phyloP scores from a whole-genome alignment of 2,888 invertebrate genomes.

The Bembecia ichneumoniformis region DNA sequence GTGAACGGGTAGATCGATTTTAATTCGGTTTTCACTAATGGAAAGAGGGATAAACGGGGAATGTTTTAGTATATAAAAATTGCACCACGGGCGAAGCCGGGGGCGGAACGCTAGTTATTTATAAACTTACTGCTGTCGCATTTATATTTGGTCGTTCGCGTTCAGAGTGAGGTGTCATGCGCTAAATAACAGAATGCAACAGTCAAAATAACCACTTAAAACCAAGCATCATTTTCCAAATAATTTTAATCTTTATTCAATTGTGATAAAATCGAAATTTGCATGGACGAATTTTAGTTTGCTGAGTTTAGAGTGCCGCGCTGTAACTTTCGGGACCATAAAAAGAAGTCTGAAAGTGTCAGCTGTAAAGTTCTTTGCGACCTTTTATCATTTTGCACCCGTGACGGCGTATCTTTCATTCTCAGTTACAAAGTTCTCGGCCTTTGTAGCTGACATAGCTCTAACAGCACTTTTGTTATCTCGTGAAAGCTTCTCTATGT shows the following conservation, averaged over 20 bases:
- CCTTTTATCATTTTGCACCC: constrained; percentile 28
- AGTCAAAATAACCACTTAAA: no score
- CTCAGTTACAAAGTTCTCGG: constrained; percentile 21
- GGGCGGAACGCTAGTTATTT: no score
- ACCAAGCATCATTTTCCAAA: background rate
- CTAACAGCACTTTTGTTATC: background rate
- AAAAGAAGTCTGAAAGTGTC: constrained; percentile 37
- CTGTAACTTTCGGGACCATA: constrained; percentile 1
- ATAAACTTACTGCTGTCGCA: no score
- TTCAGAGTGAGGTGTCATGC: no score
- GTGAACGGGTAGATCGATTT: no score
- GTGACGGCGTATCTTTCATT: constrained; percentile 29
- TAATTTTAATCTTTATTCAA: background rate
- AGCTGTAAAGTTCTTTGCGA: constrained; percentile 34
- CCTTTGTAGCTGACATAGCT: constrained; percentile 14
- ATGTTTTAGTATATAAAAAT: no score
- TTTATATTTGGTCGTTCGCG: no score
- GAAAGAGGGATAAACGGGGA: no score
- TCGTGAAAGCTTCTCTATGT: background rate
- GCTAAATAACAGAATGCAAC: no score
- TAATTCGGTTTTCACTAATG: no score
- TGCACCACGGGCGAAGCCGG: no score
- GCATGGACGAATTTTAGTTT: background rate
- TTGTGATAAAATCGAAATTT: background rate
- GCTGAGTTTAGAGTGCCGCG: background rate